phyloP scores from a whole-genome alignment of 2,113 vertebrate genomes.

The Neodon shergylaensis region DNA sequence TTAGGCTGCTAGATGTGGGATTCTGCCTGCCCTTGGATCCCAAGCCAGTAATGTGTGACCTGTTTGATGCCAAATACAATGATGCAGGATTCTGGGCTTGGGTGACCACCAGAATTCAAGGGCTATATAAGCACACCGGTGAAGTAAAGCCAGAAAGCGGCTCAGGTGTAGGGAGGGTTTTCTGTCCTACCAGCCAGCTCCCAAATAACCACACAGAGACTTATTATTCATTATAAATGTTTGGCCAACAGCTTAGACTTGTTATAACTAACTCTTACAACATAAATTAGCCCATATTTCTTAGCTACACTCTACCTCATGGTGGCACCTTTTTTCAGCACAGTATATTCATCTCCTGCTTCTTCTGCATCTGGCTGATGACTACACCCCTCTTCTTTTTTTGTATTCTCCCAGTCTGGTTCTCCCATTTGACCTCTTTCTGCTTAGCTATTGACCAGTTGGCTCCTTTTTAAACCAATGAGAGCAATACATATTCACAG shows the following conservation, averaged over 20 bases:
- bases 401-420: background rate
- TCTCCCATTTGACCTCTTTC: background rate
- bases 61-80: constrained; percentile 68
- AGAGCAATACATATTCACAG: background rate
- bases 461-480: background rate
- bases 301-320: background rate
- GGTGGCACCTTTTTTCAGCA: no score
- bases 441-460: background rate
- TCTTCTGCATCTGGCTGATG: background rate
- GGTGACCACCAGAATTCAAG: constrained; percentile 70
- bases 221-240: background rate
- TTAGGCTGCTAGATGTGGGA: constrained; percentile 61
- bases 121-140: constrained; percentile 83
- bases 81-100: constrained; percentile 45
- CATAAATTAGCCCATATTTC: background rate
- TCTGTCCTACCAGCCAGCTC: background rate
- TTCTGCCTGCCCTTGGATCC: constrained; percentile 68
- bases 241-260: background rate
- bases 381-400: background rate
- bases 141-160: constrained; percentile 93
- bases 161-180: constrained; percentile 80
- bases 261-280: background rate
- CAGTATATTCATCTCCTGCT: background rate
- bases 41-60: constrained; percentile 49
- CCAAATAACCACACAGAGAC: background rate